Conservation (phyloP, 1,140 invertebrate species). For the Drosophila bocqueti region DNA sequence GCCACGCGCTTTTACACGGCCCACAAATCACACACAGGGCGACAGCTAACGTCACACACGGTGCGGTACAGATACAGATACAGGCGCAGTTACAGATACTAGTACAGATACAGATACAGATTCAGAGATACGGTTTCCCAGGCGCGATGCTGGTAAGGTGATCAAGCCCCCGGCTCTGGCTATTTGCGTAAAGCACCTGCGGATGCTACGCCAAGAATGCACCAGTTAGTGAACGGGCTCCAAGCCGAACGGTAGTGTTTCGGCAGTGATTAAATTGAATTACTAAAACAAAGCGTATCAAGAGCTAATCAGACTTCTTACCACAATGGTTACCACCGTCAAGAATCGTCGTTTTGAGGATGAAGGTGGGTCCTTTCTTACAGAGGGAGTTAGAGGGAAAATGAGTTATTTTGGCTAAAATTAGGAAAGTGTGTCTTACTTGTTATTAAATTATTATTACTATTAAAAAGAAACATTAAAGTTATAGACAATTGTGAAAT, state of each 20-base stretch:
- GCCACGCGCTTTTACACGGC: constrained; percentile 42
- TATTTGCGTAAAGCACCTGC: constrained; percentile 37
- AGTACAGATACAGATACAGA: not conserved
- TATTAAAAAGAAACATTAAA: not conserved
- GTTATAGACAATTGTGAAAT: not conserved
- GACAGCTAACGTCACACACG: constrained; percentile 36
- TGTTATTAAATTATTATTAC: not conserved
- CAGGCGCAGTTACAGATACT: not conserved
- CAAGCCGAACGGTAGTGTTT: constrained; percentile 51
- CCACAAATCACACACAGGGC: constrained; percentile 31
- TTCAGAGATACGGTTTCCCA: constrained; percentile 5
- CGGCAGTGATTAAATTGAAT: constrained; percentile 1
- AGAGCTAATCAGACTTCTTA: not conserved
- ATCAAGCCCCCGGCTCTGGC: constrained; percentile 19
- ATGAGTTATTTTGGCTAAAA: too few relatives aligned
- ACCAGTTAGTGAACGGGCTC: constrained; percentile 70
- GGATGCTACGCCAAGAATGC: constrained; percentile 56
- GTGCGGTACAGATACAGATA: constrained; percentile 19
- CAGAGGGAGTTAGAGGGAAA: not conserved
- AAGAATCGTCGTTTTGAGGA: constrained; percentile 74
- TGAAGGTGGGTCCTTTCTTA: constrained; percentile 49
- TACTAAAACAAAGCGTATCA: not conserved
- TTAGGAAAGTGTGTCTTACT: not conserved
- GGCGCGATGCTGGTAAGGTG: constrained; percentile 40
- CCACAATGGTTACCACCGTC: constrained; percentile 43